Conservation (phyloP, 2,888 invertebrate species). For the Coelogynopora nodosa region DNA sequence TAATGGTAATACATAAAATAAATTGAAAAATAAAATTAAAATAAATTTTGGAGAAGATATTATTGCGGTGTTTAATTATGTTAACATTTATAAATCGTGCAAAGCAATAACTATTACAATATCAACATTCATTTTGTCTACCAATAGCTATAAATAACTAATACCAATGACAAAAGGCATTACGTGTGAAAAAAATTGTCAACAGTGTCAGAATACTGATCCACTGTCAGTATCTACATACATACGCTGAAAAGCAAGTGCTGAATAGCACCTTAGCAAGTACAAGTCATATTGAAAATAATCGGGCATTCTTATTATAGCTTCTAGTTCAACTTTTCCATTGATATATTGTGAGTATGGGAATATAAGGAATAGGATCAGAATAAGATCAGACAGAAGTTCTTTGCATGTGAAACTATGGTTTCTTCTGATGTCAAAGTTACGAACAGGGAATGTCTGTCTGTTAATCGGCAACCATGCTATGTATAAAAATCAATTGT, state of each 20-base stretch:
- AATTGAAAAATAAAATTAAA: no score
- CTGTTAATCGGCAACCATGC: conserved; percentile 18
- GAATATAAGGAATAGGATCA: background rate
- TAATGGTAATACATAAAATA: no score
- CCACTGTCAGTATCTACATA: background rate
- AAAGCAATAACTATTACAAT: no score
- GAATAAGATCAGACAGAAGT: no score
- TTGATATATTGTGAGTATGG: background rate
- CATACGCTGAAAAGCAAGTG: background rate
- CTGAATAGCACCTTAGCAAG: background rate
- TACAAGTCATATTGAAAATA: background rate
- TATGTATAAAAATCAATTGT: background rate
- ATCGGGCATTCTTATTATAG: background rate
- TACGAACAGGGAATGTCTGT: background rate
- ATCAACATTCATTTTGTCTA: no score
- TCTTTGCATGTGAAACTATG: background rate
- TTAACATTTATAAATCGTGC: no score
- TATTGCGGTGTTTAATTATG: no score
- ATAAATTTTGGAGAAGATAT: no score
- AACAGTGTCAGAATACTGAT: conserved; percentile 6
- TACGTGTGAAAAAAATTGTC: no score
- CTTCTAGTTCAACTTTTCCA: background rate
- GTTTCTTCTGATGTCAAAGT: background rate
- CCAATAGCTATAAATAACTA: no score
- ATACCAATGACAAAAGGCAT: no score